Conservation (phyloP, 2,113 vertebrate genomes). For the Axis porcinus region DNA sequence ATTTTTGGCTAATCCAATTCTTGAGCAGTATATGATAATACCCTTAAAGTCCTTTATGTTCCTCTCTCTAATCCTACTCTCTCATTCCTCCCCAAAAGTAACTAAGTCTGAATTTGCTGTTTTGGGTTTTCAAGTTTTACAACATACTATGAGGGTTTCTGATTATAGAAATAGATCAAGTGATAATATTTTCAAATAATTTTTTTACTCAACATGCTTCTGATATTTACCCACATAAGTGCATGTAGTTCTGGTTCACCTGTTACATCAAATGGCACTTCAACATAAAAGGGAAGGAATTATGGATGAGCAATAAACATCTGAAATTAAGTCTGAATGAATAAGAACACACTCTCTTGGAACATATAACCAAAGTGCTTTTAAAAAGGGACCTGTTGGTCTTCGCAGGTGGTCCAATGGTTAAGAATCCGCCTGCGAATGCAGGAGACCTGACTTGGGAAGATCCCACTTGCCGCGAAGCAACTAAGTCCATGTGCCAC, state of each 20-base stretch:
- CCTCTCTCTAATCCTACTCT: not conserved
- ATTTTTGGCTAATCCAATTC: not conserved
- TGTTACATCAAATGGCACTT: not conserved
- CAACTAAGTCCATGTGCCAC: not conserved
- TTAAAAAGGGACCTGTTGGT: not conserved
- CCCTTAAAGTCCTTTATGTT: not conserved
- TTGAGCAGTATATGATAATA: not conserved
- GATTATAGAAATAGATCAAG: not conserved
- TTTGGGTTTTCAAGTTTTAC: not conserved
- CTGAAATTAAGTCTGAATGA: not conserved
- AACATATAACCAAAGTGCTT: not conserved
- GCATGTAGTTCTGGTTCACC: not conserved
- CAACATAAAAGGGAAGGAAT: not conserved
- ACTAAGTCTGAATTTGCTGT: not conserved
- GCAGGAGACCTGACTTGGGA: not conserved
- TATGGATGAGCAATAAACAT: not conserved
- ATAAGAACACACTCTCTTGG: not conserved
- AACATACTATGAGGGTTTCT: not conserved
- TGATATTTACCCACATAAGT: not conserved
- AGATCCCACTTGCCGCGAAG: fast-evolving
- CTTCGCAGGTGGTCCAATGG: not conserved
- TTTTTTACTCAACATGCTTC: not conserved
- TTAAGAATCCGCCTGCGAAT: not conserved
- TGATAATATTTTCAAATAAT: not conserved
- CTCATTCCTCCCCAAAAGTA: not conserved